Evolutionary conservation across 1,140 invertebrate species (phyloP).

Genomic region (Dendroctonus ponderosae): DNA sequence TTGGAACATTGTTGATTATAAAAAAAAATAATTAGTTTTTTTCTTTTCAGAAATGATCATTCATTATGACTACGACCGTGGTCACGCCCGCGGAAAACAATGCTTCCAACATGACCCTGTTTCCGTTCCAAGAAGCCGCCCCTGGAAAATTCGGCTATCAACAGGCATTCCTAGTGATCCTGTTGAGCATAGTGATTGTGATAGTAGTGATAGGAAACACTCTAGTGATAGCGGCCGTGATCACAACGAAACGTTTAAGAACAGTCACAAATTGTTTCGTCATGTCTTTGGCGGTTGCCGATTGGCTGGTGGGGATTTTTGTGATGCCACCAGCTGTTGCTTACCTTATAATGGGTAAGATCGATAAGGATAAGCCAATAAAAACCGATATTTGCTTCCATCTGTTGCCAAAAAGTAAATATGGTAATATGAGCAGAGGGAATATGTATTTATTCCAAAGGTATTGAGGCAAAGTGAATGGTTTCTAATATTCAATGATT

Average conservation of each 20-base stretch:
- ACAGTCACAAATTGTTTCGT: slow-evolving; percentile 96
- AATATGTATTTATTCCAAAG: too few species aligned
- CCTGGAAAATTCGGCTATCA: slow-evolving; percentile 36
- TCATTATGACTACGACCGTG: slow-evolving; percentile 33
- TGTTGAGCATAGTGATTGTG: slow-evolving; percentile 61
- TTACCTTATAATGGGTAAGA: slow-evolving; percentile 64
- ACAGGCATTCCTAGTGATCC: slow-evolving; percentile 44
- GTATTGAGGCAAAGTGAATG: too few species aligned
- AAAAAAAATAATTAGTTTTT: slow-evolving; percentile 3
- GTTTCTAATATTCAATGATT: too few species aligned
- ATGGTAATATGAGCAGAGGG: too few species aligned
- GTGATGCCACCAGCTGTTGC: slow-evolving; percentile 93
- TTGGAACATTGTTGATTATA: too few species aligned
- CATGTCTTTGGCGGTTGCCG: slow-evolving; percentile 86
- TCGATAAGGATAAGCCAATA: too few species aligned
- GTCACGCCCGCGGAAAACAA: slow-evolving; percentile 9
- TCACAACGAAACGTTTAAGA: slow-evolving; percentile 84
- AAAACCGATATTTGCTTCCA: too few species aligned
- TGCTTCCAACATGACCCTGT: slow-evolving; percentile 5
- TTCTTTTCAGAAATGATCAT: slow-evolving; percentile 44
- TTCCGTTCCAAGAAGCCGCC: background rate
- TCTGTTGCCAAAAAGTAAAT: too few species aligned
- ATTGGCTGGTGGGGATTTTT: slow-evolving; percentile 86
- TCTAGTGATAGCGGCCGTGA: slow-evolving; percentile 85
- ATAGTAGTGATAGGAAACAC: slow-evolving; percentile 79